phyloP scores from a whole-genome alignment of 2,888 invertebrate genomes.

The Teleogryllus oceanicus region DNA sequence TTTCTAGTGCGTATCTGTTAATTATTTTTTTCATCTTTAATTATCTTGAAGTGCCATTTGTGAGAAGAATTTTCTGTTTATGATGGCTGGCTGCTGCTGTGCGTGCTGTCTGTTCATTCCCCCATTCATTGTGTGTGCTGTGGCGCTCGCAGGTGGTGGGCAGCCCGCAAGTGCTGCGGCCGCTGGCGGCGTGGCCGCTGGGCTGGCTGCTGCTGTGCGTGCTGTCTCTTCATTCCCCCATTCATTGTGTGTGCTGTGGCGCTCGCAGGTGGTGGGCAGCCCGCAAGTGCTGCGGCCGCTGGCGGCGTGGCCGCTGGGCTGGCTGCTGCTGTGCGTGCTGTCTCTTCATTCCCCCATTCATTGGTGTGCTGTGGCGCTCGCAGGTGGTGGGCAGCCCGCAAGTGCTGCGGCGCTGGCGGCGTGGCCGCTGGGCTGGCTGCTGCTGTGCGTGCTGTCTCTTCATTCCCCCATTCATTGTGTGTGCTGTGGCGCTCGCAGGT shows the following conservation, averaged over 20 bases:
- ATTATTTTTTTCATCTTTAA: too few species aligned
- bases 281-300: constrained; percentile 48
- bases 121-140: too few species aligned
- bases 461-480: too few species aligned
- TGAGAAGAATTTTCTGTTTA: too few species aligned
- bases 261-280: constrained; percentile 34
- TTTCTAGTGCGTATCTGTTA: too few species aligned
- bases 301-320: constrained; percentile 54
- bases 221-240: constrained; percentile 39
- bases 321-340: constrained; percentile 53
- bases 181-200: constrained; percentile 53
- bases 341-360: constrained; percentile 37
- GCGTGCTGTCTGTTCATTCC: constrained; percentile 46
- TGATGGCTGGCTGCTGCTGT: constrained; percentile 49
- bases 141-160: constrained; percentile 34
- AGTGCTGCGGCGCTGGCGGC: constrained; percentile 49
- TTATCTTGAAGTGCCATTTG: too few species aligned
- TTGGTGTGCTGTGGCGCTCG: constrained; percentile 19
- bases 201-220: constrained; percentile 55
- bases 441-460: constrained; percentile 50
- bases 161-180: constrained; percentile 45
- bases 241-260: too few species aligned
- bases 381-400: constrained; percentile 41
- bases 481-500: constrained; percentile 34
- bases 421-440: constrained; percentile 54